A percentile compares a stretch with the other conserved stretches of the same genome.
Conservation (phyloP, 2,888 invertebrate genomes). For the Scelioninae gen. 2 region DNA sequence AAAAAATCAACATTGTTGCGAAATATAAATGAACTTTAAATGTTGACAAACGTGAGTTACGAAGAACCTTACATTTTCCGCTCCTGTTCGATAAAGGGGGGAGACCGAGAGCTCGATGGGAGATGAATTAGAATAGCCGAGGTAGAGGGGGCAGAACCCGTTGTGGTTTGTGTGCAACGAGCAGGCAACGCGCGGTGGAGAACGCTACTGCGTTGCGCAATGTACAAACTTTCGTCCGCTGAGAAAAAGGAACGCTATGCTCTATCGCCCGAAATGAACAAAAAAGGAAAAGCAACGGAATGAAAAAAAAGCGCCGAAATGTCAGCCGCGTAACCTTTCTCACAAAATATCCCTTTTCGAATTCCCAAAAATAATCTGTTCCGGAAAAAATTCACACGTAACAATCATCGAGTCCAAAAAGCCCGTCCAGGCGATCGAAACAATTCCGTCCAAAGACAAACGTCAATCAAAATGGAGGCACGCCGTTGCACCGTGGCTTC, state of each 20-base stretch:
- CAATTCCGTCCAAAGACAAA: conserved; percentile 65
- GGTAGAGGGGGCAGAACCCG: conserved; percentile 63
- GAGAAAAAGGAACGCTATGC: conserved; percentile 52
- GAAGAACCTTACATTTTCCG: too few relatives aligned
- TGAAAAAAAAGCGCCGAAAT: background rate
- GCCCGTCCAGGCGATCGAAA: conserved; percentile 23
- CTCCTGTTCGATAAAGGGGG: background rate
- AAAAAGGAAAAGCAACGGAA: conserved; percentile 30
- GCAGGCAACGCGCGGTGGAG: conserved; percentile 61
- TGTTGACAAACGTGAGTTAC: too few relatives aligned
- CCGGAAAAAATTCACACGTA: too few relatives aligned
- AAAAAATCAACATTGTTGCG: background rate
- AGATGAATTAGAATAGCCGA: conserved; percentile 47
- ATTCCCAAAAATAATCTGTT: too few relatives aligned
- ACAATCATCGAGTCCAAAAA: conserved; percentile 20
- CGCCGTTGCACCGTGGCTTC: conserved; percentile 54
- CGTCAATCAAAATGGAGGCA: conserved; percentile 69
- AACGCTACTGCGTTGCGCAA: conserved; percentile 72
- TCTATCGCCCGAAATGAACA: conserved; percentile 34
- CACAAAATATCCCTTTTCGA: too few relatives aligned
- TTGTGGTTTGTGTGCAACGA: conserved; percentile 63
- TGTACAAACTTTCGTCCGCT: conserved; percentile 70
- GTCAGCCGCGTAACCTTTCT: background rate
- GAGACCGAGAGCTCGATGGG: conserved; percentile 2
- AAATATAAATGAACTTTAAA: background rate